Evolutionary conservation across 1,140 invertebrate species (phyloP), one percentile per base, ranked within the genome.

Genomic region (Lucilia sericata): DNA sequence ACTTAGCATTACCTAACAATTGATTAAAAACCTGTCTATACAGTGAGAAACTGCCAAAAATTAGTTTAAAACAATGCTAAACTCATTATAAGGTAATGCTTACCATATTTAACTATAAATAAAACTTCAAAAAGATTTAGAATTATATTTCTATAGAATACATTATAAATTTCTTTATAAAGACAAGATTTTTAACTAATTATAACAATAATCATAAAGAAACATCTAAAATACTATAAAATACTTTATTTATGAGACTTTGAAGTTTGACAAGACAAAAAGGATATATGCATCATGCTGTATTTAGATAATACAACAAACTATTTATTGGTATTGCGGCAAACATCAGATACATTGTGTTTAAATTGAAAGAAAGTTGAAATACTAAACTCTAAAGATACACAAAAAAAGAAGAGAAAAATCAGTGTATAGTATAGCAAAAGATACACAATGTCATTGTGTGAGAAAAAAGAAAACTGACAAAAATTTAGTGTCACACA

Each of bases 201-300:
- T 70, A 21, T 19, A 21, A 70, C 65, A 70, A 70, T 70, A 70
- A 55, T 55, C 51, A 55, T 55, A 55, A 55, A 2, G 13, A 55
- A 3, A 55, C 13, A 55, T 42, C 42, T 42, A 42, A 42, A 60
- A 0, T 60, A 5, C 19, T 10, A 21, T 21, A 70, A 70, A 21
- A 70, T 21, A 70, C 65, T 60, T 60, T 17, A 7, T 60, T 60
- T 60, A n/a, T 60, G 14, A 42, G 42, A 42, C 42, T 42, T 42
- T 36, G 36, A 36, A 36, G 36, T 60, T 60, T 10, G 65, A 30
- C 25, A 30, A 19, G n/a, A 12, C n/a, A 70, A 25, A 70, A 70
- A 70, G 65, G 65, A 70, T 42, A 42, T 42, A 25, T 70, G 65
- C 65, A 19, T 70, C 65, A 70, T 70, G 65, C 65, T 70, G 65